Percentiles rank a stretch among this genome's conserved stretches.
These are phyloP conservation scores for Reticulitermes speratus DNA, from an alignment of 1,140 invertebrate species.

Conservation along the genomic window DNA sequence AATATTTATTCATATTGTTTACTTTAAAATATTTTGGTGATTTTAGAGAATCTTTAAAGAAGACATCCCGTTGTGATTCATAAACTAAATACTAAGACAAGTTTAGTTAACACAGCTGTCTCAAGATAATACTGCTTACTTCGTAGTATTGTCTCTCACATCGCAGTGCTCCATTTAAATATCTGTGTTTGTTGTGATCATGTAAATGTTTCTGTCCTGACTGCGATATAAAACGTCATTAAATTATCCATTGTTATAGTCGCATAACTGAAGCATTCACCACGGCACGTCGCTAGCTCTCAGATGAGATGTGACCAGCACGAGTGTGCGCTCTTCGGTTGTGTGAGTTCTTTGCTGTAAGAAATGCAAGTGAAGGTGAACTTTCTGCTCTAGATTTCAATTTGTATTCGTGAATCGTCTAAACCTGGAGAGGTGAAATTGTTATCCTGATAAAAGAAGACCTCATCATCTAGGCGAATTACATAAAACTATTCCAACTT, in stretches of 20 bases:
- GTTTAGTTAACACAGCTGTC: too few species aligned
- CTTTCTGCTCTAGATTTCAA: neutral
- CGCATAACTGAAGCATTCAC: neutral
- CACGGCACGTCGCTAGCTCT: neutral
- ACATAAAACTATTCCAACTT: neutral
- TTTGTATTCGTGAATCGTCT: neutral
- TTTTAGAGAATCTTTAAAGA: too few species aligned
- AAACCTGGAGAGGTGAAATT: neutral
- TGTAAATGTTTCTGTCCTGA: too few species aligned
- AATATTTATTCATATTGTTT: too few species aligned
- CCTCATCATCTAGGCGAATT: neutral
- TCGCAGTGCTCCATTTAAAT: too few species aligned
- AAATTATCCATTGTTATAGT: neutral
- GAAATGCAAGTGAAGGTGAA: neutral
- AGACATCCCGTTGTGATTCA: too few species aligned
- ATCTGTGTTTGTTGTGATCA: too few species aligned
- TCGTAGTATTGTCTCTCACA: too few species aligned
- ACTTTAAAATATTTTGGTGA: too few species aligned
- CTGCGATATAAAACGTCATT: neutral
- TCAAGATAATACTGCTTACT: too few species aligned
- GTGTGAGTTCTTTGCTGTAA: neutral
- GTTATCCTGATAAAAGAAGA: neutral
- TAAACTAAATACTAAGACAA: too few species aligned
- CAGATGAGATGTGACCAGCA: neutral
- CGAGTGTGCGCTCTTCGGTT: neutral